Evolutionary conservation across 2,797 vertebrate genomes (phyloP).

Genomic region (Microctenopoma stevenorrisi): DNA sequence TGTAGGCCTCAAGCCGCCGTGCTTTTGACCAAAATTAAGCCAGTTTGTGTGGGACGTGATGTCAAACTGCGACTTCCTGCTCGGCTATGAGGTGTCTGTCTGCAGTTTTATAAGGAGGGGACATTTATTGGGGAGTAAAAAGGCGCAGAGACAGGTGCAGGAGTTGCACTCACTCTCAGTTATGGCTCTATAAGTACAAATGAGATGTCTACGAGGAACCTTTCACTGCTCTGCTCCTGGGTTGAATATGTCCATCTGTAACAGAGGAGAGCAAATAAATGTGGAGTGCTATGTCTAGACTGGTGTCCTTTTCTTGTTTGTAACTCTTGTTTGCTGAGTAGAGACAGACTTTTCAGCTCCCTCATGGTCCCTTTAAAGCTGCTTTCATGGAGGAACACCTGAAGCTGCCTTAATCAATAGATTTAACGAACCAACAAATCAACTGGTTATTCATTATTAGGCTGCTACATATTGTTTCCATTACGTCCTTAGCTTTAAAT

Average conservation of each 20-base stretch:
- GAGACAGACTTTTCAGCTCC: neutral
- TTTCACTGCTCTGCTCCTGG: conserved; percentile 3
- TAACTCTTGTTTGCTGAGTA: neutral
- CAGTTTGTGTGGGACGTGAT: conserved; percentile 38
- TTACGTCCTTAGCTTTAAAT: too few species aligned
- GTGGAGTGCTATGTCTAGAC: neutral
- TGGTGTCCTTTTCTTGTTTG: neutral
- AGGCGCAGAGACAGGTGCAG: conserved; percentile 64
- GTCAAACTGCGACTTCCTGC: conserved; percentile 48
- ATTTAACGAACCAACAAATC: too few species aligned
- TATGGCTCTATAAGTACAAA: conserved; percentile 57
- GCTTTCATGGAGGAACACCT: neutral
- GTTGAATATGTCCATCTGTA: conserved; percentile 9
- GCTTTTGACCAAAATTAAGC: conserved; percentile 31
- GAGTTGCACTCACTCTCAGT: conserved; percentile 54
- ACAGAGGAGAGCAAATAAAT: conserved; percentile 3
- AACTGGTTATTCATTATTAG: too few species aligned
- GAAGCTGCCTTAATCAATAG: too few species aligned
- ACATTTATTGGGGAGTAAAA: conserved; percentile 64
- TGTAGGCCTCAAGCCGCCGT: conserved; percentile 18
- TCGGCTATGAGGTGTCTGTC: conserved; percentile 30
- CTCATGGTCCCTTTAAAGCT: neutral
- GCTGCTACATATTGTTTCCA: too few species aligned
- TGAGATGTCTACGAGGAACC: conserved; percentile 7
- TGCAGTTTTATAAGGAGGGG: conserved; percentile 39